Evolutionary conservation across 1,140 invertebrate species (phyloP), one percentile per base, ranked within the genome.

Genomic region (Lasioglossum baleicum): DNA sequence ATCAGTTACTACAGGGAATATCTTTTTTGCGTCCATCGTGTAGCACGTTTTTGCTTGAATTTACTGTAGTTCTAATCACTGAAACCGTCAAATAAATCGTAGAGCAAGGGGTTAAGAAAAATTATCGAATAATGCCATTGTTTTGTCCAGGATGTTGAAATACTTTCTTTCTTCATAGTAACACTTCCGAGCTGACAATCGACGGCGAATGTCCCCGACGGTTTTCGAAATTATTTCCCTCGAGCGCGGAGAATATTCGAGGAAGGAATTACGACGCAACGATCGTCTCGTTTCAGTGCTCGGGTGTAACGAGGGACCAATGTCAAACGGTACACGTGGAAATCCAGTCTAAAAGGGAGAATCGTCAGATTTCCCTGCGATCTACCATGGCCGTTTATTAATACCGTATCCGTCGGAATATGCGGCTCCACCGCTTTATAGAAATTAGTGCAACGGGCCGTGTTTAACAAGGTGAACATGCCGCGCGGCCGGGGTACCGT

Each of bases 391-490:
- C 44, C 68, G 77, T 84, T 84, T 84, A 84, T 84, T 84, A 84
- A 84, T 84, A 81, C 53, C 63, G 42, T 58, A 64, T 63, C 60
- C 67, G 74, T 63, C 68, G 63, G 77, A 73, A 84, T 75, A 83
- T 63, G 66, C 48, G 69, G 63, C 44, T 31, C 63, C 13, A 58
- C 6, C 63, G 70, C 75, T 82, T 85, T 85, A 74, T 82, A 85
- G 65, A 85, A 85, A 84, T 85, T 85, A 85, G 83, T 61, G 69
- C 84, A 85, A n/a, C 80, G 64, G 58, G 51, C 58, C 83, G 79
- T 84, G 42, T 44, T 78, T 81, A 82, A 82, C 73, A 75, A 78
- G 83, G 60, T 84, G 63, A 64, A 44, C 73, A 56, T 76, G 70
- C 53, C 74, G 56, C 66, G 56, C 58, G 70, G 26, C 56, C 63